Base-by-base conservation (phyloP, 2,797 vertebrate genomes). In the Crocidura indochinensis region DNA sequence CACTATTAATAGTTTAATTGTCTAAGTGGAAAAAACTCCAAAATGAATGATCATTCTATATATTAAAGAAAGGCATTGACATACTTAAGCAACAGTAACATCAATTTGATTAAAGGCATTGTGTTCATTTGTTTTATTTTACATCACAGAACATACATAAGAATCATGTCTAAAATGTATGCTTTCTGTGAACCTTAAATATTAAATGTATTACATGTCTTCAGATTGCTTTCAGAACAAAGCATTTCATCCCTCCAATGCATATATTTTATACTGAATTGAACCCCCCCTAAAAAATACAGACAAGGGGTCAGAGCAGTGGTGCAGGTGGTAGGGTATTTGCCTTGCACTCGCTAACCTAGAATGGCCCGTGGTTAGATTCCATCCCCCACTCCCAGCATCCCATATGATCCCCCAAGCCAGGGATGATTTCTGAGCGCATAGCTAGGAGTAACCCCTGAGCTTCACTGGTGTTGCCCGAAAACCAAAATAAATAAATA, bases 211-310 rank as follows among this genome's bases (percentile, higher is more conserved):
- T 29, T 14, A 15, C 26, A 10, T 79, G 26, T 27, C 53, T 24
- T 91, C 27, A n/a, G 7, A 51, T 87, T 87, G 20, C 9, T 73
- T 82, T 92, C 44, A 60, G 24, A 51, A 88, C 9, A 71, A 92
- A 90, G 1, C 44, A 74, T 15, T 27, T 10, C 7, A 44, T 53
- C 47, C 15, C 84, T 71, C n/a, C 24, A 38, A 3, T n/a, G 27
- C 27, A 71, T 64, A 83, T 49, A 62, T 14, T 29, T 26, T 62
- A 10, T 10, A 26, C 60, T 75, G 64, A 46, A 76, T 38, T 38
- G 38, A 2, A 38, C 38, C 38, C 38, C 38, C 38, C 38, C 38
- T 2, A 38, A 38, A 38, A 38, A 38, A 38, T 2, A 38, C 38
- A 38, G 38, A 38, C 38, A 38, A 38, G 5, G 5, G 38, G 38